Base-by-base conservation (phyloP, 2,888 invertebrate species). In the Gerris lacustris region DNA sequence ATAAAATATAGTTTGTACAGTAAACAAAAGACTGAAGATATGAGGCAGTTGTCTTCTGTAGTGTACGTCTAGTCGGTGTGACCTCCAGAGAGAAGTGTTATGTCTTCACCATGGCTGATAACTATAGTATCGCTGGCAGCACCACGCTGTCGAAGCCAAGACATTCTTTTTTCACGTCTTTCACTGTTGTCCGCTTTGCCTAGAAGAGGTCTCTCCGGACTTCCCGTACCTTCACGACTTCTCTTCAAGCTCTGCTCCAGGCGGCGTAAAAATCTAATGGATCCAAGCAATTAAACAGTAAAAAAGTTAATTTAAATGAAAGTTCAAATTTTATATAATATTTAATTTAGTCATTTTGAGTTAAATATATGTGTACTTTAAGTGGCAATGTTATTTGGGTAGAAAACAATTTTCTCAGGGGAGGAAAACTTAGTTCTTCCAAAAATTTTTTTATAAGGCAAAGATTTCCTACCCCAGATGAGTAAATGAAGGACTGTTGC, bases 161-260 rank as follows among this genome's bases (percentile, higher is more conserved):
- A 71, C 47, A 71, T 15, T 55, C 73, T 67, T 62, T 73, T 73
- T 7, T 68, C 71, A 17, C 64, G 17, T 6, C 73, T 64, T 43
- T 69, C 69, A 11, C 63, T 45, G 45, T 45, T 18, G 55, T 70
- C 66, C 31, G 63, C 64, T 31, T 44, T 69, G 6, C 70, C 69
- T 11, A 73, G 67, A 66, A 73, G 72, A 43, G 73, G 73, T 45
- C 71, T 66, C 47, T 73, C 73, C 0, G 73, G 73, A 84, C 68
- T 86, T 86, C 75, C 84, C 81, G 70, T 78, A 79, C 72, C 79
- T 80, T 72, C 85, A 84, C 87, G 87, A 76, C 86, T 86, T 80
- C 86, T 86, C 80, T 88, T 87, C 76, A 90, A 81, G 78, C 88
- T 89, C 77, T 86, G 84, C 78, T 90, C 89, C 77, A 90, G 80